Percentiles rank a stretch among this genome's conserved stretches.
Evolutionary conservation across 1,140 invertebrate genomes (phyloP).

Genomic region (Caerostris extrusa): DNA sequence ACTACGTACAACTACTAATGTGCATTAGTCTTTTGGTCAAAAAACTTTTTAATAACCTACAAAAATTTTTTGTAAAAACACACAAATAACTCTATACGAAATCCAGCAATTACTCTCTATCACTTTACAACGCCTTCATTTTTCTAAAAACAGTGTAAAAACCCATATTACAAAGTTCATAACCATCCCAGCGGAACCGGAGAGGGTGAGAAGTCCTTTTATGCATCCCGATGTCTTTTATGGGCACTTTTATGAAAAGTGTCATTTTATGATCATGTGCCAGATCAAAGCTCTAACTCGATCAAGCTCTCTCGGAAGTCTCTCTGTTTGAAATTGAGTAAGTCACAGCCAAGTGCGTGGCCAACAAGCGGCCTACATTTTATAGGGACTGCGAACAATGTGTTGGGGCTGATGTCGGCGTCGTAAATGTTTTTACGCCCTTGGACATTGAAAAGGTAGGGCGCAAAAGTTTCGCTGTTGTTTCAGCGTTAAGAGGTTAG

Average conservation of each 20-base stretch:
- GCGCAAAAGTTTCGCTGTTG: not conserved
- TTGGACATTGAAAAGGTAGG: not conserved
- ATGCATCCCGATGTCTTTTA: slow-evolving; percentile 60
- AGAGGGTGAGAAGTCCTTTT: not conserved
- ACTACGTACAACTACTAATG: no score
- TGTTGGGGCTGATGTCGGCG: slow-evolving; percentile 66
- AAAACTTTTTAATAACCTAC: not conserved
- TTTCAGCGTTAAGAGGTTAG: slow-evolving; percentile 38
- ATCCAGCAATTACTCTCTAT: not conserved
- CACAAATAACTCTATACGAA: not conserved
- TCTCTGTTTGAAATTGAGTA: slow-evolving; percentile 35
- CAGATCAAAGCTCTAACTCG: slow-evolving; percentile 47
- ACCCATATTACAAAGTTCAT: not conserved
- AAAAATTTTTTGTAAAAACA: not conserved
- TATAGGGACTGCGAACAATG: slow-evolving; percentile 64
- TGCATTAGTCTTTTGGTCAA: no score
- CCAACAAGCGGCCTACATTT: slow-evolving; percentile 62
- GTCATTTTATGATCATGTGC: slow-evolving; percentile 63
- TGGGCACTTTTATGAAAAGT: slow-evolving; percentile 70
- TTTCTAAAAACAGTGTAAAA: not conserved
- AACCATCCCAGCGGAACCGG: not conserved
- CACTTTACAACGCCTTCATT: not conserved
- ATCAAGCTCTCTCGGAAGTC: slow-evolving; percentile 40
- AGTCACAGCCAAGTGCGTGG: slow-evolving; percentile 30
- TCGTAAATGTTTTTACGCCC: slow-evolving; percentile 71